Base-by-base conservation (phyloP, 1,140 invertebrate species). In the Drosophila asahinai region DNA sequence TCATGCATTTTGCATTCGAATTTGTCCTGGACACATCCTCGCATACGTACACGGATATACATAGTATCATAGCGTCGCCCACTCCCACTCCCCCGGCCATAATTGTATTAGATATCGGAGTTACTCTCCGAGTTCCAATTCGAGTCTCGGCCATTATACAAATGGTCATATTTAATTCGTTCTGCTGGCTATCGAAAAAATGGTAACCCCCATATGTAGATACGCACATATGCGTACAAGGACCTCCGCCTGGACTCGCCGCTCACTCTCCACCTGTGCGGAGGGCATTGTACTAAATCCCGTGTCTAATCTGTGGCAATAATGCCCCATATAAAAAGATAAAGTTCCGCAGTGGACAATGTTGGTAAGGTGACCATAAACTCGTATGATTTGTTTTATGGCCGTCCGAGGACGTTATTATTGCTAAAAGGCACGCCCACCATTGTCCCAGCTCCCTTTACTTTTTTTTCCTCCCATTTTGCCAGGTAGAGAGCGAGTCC, bases 301-400 rank as follows among this genome's bases (percentile, higher is more conserved):
- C 89, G 90, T 91, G 80, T 86, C 82, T 91, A 91, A 91, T 91
- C 89, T 91, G 82, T 74, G 80, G 82, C 90, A 91, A 91, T 91
- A 91, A 91, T 89, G 90, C 77, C 80, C 80, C 86, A 90, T 83
- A 91, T 90, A 90, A 89, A 86, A 89, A 90, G 86, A 89, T 90
- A 89, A 89, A 89, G 77, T 89, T 79, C 79, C 86, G 65, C 77
- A 84, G 77, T 89, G 83, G 84, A 87, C 83, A 87, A 70, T 68
- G 65, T 65, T 66, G 65, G 75, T 64, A 84, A 90, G 86, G 78
- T 82, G 86, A 84, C 81, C 86, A 90, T 90, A 90, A 90, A 90
- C 83, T 91, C 86, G 83, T 89, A 91, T 91, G 89, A 91, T 91
- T 91, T 91, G 89, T 91, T 91, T 91, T 91, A 91, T 91, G 81